Base-by-base conservation (phyloP, 2,113 vertebrate genomes). In the Sinocyclocheilus grahami region DNA sequence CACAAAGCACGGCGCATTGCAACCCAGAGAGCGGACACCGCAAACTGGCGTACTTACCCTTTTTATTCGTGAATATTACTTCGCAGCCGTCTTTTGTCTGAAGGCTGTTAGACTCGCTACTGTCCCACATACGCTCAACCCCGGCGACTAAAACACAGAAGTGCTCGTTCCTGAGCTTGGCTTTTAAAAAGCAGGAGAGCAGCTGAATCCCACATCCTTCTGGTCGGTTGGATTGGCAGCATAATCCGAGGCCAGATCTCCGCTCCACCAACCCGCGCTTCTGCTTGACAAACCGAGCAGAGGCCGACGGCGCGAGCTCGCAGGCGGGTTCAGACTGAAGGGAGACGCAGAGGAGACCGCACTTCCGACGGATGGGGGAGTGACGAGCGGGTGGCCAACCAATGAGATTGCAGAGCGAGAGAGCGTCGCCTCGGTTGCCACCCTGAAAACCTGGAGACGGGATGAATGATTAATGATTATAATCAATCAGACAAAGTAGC, bases 61-160 rank as follows among this genome's bases (percentile, higher is more conserved):
- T 87, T 88, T 86, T 79, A 85, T 89, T 74, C 39, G 74, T 79
- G 87, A 91, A 91, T 88, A 92, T 46, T 83, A 89, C 90, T 95
- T 91, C 92, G 90, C 91, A 90, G 92, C 92, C 90, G 90, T 94
- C 94, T 95, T 92, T 95, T 96, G 95, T 96, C 95, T 95, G 84
- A 94, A 91, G 94, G 94, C 95, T 93, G 91, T 93, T 91, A 90
- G 91, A 91, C 93, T 91, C 90, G 90, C 14, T 67, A 67, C 86
- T 84, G 92, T 94, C 92, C 93, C 92, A 87, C 91, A 90, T 71
- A 90, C 87, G 91, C 90, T 91, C 90, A 92, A 82, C 91, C 84
- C 91, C 78, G 90, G 90, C 88, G 89, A 90, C 87, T 86, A 85
- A 91, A 92, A 91, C 90, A 87, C 84, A 42, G 24, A 67, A 88